Base-by-base conservation (phyloP, 1,140 invertebrate genomes). In the Acromyrmex echinatior region DNA sequence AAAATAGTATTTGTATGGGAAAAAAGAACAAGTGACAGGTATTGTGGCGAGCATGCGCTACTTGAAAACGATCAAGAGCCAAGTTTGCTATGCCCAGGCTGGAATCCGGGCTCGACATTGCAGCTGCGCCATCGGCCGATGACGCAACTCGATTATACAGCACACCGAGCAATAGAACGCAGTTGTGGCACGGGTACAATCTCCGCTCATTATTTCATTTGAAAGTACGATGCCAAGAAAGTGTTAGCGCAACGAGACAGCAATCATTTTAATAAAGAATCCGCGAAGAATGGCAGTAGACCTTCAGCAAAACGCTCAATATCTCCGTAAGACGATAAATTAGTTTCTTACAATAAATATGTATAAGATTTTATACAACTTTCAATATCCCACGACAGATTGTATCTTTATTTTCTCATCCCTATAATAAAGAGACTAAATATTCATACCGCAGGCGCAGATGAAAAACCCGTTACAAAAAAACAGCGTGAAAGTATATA, bases 71-170 rank as follows among this genome's bases (percentile, higher is more conserved):
- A 74, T 84, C 80, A 84, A 84, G 80, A 84, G 80, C 80, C 80
- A 84, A 84, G 70, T 84, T 84, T 51, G 80, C 82, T 78, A 60
- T 78, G 71, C 73, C 82, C 73, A 79, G 82, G 80, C 70, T 70
- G 51, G 65, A 81, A 81, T 71, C 79, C 66, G 79, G 79, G 79
- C 78, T 81, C 65, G 86, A 87, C 74, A 70, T 56, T 73, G 80
- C 51, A 84, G 74, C 58, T 81, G 65, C 70, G 73, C 62, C 65
- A 51, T 51, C 73, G 62, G 79, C 74, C 81, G 86, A 89, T 87
- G 88, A 89, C 90, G 89, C 81, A 89, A 89, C 81, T 74, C 74
- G 86, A 89, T 86, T 80, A 60, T 85, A 89, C 71, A 58, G 63
- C 12, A 65, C 39, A 79, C 16, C 16, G 77, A 49, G 89, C 86